Percentiles rank a stretch among this genome's conserved stretches.
phyloP scores from a whole-genome alignment of 2,888 invertebrate species.

The Proisotoma minuta region DNA sequence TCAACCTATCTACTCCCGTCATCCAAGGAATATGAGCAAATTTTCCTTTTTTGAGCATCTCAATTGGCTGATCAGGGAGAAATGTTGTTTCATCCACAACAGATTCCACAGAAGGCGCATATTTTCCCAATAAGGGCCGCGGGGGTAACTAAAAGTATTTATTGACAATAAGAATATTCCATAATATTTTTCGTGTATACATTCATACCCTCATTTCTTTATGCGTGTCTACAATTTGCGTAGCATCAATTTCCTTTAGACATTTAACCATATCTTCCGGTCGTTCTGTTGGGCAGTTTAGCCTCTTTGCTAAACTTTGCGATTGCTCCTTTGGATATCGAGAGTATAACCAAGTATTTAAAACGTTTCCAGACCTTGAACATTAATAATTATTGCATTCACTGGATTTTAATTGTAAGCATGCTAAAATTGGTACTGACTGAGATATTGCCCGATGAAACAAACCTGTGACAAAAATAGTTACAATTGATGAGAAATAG shows the following conservation, averaged over 20 bases:
- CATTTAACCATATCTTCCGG: constrained; percentile 30
- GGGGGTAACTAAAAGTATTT: constrained; percentile 22
- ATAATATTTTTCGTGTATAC: neutral
- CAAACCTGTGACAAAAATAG: too few relatives aligned
- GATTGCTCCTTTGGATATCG: constrained; percentile 31
- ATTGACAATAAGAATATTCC: neutral
- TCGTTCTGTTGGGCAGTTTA: constrained; percentile 29
- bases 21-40: constrained; percentile 56
- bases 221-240: constrained; percentile 34
- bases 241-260: constrained; percentile 22
- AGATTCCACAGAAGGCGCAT: constrained; percentile 31
- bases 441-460: constrained; percentile 33
- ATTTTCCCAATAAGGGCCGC: constrained; percentile 24
- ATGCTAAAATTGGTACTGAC: too few relatives aligned
- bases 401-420: too few relatives aligned
- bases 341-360: constrained; percentile 27
- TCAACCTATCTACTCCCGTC: constrained; percentile 55
- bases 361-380: constrained; percentile 26
- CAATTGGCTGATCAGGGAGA: constrained; percentile 52
- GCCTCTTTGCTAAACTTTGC: constrained; percentile 23
- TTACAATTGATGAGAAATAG: neutral
- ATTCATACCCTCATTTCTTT: constrained; percentile 32
- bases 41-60: constrained; percentile 52
- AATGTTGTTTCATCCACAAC: constrained; percentile 53
- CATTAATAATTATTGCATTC: too few relatives aligned